These are phyloP conservation scores for Stegana nigrithorax DNA, from an alignment of 2,888 invertebrate species.

Conservation along the genomic window DNA sequence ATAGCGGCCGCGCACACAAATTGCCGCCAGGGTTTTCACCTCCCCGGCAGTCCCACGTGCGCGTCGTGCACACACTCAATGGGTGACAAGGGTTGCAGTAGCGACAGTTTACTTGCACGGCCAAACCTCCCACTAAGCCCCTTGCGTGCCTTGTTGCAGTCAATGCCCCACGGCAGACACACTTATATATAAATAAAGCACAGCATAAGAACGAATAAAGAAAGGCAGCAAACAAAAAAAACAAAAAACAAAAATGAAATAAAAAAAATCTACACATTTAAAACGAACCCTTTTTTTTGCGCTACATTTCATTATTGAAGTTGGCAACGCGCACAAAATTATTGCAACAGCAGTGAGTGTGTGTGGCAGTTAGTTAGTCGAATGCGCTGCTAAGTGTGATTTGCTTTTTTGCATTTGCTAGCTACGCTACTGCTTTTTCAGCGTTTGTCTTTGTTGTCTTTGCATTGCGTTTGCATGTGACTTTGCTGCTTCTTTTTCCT, in stretches of 20 bases:
- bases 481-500: too few relatives aligned
- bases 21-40: background rate
- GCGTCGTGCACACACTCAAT: background rate
- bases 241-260: background rate
- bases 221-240: background rate
- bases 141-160: slow-evolving; percentile 6
- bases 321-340: background rate
- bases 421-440: background rate
- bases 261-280: background rate
- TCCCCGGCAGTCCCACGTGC: background rate
- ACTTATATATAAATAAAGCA: background rate
- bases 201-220: background rate
- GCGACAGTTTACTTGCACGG: background rate
- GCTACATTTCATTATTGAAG: slow-evolving; percentile 3
- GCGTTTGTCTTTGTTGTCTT: background rate
- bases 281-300: slow-evolving; percentile 3
- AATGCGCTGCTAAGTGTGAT: too few relatives aligned
- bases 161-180: slow-evolving; percentile 13
- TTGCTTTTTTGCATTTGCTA: background rate
- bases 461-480: background rate
- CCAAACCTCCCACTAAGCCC: background rate
- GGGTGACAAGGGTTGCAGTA: too few relatives aligned
- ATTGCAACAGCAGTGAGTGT: too few relatives aligned
- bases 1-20: background rate
- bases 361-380: too few relatives aligned